These are phyloP conservation scores for Lithophane leautieri DNA, from an alignment of 2,888 invertebrate genomes.

Conservation along the genomic window DNA sequence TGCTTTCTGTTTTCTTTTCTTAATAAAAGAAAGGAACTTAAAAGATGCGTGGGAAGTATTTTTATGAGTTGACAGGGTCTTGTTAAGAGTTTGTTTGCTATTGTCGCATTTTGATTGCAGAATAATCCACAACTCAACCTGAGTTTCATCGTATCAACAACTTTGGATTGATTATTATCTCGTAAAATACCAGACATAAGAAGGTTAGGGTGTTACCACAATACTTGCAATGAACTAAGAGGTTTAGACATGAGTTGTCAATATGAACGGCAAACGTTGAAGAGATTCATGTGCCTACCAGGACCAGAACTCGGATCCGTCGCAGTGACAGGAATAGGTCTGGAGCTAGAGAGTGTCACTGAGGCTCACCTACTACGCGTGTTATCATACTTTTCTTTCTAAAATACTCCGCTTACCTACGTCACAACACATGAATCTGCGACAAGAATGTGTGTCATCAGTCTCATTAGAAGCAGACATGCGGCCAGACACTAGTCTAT, in stretches of 20 bases:
- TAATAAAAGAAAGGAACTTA: constrained; percentile 35
- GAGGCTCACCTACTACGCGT: neutral
- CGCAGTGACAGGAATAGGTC: neutral
- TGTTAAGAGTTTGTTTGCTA: constrained; percentile 6
- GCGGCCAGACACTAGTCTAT: constrained; percentile 50
- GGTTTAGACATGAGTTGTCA: neutral
- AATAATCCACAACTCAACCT: neutral
- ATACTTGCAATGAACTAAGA: neutral
- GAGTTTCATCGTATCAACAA: neutral
- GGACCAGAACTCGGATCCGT: neutral
- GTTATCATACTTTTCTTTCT: neutral
- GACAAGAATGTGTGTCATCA: constrained; percentile 32
- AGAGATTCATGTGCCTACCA: neutral
- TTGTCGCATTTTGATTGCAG: neutral
- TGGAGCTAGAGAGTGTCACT: neutral
- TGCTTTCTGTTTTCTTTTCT: constrained; percentile 27
- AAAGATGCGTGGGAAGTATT: neutral
- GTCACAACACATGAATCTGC: neutral
- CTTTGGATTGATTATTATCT: neutral
- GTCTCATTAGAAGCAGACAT: constrained; percentile 39
- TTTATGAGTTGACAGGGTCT: constrained; percentile 17
- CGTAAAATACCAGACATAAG: no score
- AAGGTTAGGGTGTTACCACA: neutral
- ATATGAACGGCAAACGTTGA: neutral
- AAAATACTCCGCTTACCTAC: neutral